Evolutionary conservation across 2,888 invertebrate genomes (phyloP), one percentile per base, ranked within the genome.

Genomic region (Dermolepida albohirtum): DNA sequence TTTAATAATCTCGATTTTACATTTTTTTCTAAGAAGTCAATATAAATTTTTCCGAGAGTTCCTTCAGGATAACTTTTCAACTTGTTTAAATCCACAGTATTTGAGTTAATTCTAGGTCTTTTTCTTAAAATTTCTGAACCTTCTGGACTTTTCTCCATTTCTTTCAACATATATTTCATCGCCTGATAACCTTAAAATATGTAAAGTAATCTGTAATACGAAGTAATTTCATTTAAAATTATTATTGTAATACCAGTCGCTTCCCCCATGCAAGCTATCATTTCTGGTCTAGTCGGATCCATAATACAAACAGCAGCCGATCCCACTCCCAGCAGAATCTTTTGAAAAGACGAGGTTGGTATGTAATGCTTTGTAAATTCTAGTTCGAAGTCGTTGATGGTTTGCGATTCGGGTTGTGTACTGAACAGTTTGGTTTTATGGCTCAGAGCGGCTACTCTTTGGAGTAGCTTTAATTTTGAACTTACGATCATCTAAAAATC

Each of bases 201-300:
- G 40, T 40, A 29, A 34, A 34, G 8, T 50, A n/a, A 11, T 22
- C 5, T 1, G 51, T 16, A 51, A 12, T 11, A 12, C 0, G 6
- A 11, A 29, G 1, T 44, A 2, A 22, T 22, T 22, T 22, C 1
- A 2, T 22, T 22, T 22, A 4, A 2, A 22, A 22, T 22, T 22
- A 22, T 22, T 44, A 29, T 44, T 43, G 79, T 75, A 10, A 10
- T 34, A 50, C 91, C 97, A 8, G 97, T 95, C 0, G 96, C 93
- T 85, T 98, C 98, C 0, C 96, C 97, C 74, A 97, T 87, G 73
- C 95, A 94, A 17, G 97, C 96, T 74, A 98, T 94, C 95, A 97
- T 96, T 80, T 98, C 97, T 14, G 89, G 92, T 70, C 93, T 86
- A 67, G 86, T 85, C 6, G 98, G 98, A 84, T 97, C 89, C 8